Base-by-base conservation (phyloP, 1,140 invertebrate species). In the Drosophila subobscura region DNA sequence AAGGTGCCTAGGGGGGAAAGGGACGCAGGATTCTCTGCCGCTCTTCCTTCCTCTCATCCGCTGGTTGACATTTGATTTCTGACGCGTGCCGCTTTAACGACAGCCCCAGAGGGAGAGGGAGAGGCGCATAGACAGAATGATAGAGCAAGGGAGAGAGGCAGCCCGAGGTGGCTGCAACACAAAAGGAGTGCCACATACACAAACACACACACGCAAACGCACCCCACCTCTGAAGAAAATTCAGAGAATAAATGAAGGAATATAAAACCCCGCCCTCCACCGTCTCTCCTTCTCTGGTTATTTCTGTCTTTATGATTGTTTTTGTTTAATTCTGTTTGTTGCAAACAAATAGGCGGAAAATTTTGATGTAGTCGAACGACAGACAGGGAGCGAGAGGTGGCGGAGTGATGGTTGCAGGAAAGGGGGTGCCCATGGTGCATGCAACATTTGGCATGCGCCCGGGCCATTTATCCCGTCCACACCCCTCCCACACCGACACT, bases 331-430 rank as follows among this genome's bases (percentile, higher is more conserved):
- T 85, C 53, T 86, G 80, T 86, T 80, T 85, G 80, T 85, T 85
- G 80, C 80, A 77, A 85, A 85, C 80, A 85, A 85, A 85, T 85
- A 85, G 81, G 80, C 80, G 80, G 80, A 85, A 85, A 85, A 85
- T 85, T 57, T 73, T 73, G 74, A 68, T 73, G 73, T 73, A 58
- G 53, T 76, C 51, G 68, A 47, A 37, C 33, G 33, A 12, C 33
- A 37, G 33, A 4, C 10, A 4, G 33, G 4, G 10, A 37, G 10
- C 33, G 10, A 12, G 33, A 37, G 33, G 10, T 37, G 33, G 33
- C 1, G 33, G 33, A 37, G 33, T 8, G 33, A 12, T 10, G 10
- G 10, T 37, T 37, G 33, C 33, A 4, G 33, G 7, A 37, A 8
- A 7, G 33, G 10, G 5, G 25, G 6, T 68, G 47, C 66, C 51